Percentiles rank a stretch among this genome's conserved stretches.
Conservation (phyloP, 2,797 vertebrate species). For the Hemibagrus guttatus region DNA sequence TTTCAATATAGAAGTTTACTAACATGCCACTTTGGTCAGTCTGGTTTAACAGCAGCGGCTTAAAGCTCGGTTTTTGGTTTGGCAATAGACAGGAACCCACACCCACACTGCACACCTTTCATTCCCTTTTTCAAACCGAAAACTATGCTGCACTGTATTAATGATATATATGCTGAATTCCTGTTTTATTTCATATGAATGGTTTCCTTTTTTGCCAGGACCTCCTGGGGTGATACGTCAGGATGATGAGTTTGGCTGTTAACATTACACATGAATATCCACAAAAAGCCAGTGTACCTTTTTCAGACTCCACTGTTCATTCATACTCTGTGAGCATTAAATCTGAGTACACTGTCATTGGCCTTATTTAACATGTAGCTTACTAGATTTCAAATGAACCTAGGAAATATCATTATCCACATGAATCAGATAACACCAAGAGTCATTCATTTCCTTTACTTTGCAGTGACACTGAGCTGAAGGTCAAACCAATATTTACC, state of each 20-base stretch:
- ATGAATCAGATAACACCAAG: not conserved
- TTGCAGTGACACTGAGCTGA: constrained; percentile 31
- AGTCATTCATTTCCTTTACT: constrained; percentile 11
- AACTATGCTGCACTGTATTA: constrained; percentile 38
- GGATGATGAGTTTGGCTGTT: constrained; percentile 28
- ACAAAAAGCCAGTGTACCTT: constrained; percentile 35
- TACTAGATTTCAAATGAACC: not conserved
- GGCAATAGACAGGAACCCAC: constrained; percentile 44
- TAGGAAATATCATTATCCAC: not conserved
- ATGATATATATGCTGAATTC: constrained; percentile 42
- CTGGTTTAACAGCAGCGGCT: constrained; percentile 38
- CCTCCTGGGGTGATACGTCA: constrained; percentile 34
- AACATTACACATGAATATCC: constrained; percentile 35
- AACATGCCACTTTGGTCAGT: constrained; percentile 20
- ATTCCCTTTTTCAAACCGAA: constrained; percentile 34
- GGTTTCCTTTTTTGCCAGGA: constrained; percentile 20
- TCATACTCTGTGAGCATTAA: not conserved
- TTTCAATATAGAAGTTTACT: constrained; percentile 23
- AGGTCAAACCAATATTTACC: constrained; percentile 64
- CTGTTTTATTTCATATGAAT: constrained; percentile 51
- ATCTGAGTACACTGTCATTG: constrained; percentile 18
- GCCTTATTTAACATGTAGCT: not conserved
- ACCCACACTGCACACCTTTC: constrained; percentile 49
- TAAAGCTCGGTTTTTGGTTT: constrained; percentile 48
- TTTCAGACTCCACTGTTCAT: not conserved